Conservation (phyloP, 2,113 vertebrate species). For the Epinephelus cyanopodus region DNA sequence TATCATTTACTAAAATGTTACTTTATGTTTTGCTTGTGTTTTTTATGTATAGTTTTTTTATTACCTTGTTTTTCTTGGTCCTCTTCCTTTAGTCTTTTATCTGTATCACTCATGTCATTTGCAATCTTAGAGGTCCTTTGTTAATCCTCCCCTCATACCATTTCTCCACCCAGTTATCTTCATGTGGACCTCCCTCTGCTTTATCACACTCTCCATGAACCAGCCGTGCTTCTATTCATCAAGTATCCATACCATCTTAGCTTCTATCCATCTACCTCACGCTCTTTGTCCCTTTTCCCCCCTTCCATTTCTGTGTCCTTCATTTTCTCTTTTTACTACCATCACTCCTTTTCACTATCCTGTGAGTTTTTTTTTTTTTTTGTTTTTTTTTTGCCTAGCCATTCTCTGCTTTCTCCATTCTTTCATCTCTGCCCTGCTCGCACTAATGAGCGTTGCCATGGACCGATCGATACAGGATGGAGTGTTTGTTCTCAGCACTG, state of each 20-base stretch:
- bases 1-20: background rate
- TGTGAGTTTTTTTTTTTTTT: constrained; percentile 26
- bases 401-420: constrained; percentile 63
- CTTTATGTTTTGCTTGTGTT: background rate
- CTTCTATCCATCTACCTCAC: constrained; percentile 43
- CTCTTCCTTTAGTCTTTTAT: constrained; percentile 26
- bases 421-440: constrained; percentile 77
- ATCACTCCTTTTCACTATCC: constrained; percentile 64
- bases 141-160: constrained; percentile 37
- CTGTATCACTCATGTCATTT: constrained; percentile 30
- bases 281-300: constrained; percentile 41
- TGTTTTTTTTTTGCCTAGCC: constrained; percentile 21
- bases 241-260: constrained; percentile 49
- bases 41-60: background rate
- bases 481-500: constrained; percentile 79
- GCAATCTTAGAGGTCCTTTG: constrained; percentile 32
- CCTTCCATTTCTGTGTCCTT: constrained; percentile 62
- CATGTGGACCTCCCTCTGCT: constrained; percentile 47
- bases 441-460: constrained; percentile 84
- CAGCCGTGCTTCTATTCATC: constrained; percentile 54
- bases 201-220: constrained; percentile 65
- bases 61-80: constrained; percentile 5
- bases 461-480: constrained; percentile 86
- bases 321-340: constrained; percentile 60
- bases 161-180: constrained; percentile 61